These are phyloP conservation scores for Cotesia chilonis DNA, from an alignment of 1,140 invertebrate species.

Conservation along the genomic window DNA sequence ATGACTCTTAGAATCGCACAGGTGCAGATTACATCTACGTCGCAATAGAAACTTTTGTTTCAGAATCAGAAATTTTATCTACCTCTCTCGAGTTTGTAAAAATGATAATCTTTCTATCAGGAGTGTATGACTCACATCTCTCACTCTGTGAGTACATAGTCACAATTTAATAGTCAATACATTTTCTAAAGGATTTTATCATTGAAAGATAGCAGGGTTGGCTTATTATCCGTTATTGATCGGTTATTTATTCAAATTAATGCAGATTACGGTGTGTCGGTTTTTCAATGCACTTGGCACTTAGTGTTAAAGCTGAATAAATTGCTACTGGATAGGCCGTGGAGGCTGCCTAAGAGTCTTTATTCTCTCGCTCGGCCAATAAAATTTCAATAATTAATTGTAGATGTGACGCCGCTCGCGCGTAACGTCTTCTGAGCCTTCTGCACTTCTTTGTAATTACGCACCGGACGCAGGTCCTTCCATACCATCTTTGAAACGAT, in stretches of 20 bases:
- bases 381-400: constrained; percentile 44
- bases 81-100: too few relatives aligned
- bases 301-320: constrained; percentile 66
- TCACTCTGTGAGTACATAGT: neutral
- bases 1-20: too few relatives aligned
- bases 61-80: too few relatives aligned
- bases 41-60: too few relatives aligned
- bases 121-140: too few relatives aligned
- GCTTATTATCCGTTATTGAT: constrained; percentile 67
- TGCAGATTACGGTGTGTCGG: constrained; percentile 63
- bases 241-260: constrained; percentile 68
- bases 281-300: constrained; percentile 63
- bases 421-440: constrained; percentile 21
- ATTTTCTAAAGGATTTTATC: constrained; percentile 48
- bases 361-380: constrained; percentile 30
- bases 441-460: constrained; percentile 39
- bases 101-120: too few relatives aligned
- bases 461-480: constrained; percentile 25
- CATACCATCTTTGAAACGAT: constrained; percentile 8
- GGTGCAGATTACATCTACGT: too few relatives aligned
- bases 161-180: neutral
- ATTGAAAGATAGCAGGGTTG: constrained; percentile 59
- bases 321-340: constrained; percentile 62
- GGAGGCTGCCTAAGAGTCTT: constrained; percentile 25
- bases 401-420: constrained; percentile 31